Base-by-base conservation (phyloP, 2,888 invertebrate species). In the Protula sp. region DNA sequence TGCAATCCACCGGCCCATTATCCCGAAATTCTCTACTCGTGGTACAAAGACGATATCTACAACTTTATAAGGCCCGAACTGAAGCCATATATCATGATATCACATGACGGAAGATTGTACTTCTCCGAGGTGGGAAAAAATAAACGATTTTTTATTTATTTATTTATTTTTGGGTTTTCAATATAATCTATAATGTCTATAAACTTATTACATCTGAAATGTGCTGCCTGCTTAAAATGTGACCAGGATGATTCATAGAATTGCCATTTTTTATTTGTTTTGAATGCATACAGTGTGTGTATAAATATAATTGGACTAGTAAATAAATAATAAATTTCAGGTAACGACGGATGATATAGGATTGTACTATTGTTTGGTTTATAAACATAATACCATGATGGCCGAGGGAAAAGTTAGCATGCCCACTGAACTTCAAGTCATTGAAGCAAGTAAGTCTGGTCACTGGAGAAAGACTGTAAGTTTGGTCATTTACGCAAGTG, bases 21-120 rank as follows among this genome's bases (percentile, higher is more conserved):
- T 26, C 63, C 63, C 9, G 50, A 5, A 5, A 26, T 50, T 5
- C 50, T 9, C 50, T 50, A 91, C 80, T 88, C 92, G 69, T 97
- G 95, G 95, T 89, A 91, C 5, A 87, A 94, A 66, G 89, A 90
- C 73, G 89, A 86, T 74, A 92, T 93, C 70, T 91, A 91, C 0
- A 93, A 93, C 80, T 90, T 94, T 70, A 92, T 97, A 0, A 92
- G 94, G 78, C 93, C 95, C 80, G 93, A 94, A 79, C 87, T 88
- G 73, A 85, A 95, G 59, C 69, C 68, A 1, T 72, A 77, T 67
- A 91, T 94, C 0, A 95, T 97, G 84, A 94, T 94, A 0, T 95
- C 95, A 0, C 85, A 88, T 73, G 94, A 95, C 83, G 95, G 95
- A 48, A 90, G 93, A 5, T 85, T 97, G n/a, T 97, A 97, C 76